Evolutionary conservation across 2,888 invertebrate species (phyloP), one percentile per base, ranked within the genome.

Genomic region (Leptopilina drosophilae): DNA sequence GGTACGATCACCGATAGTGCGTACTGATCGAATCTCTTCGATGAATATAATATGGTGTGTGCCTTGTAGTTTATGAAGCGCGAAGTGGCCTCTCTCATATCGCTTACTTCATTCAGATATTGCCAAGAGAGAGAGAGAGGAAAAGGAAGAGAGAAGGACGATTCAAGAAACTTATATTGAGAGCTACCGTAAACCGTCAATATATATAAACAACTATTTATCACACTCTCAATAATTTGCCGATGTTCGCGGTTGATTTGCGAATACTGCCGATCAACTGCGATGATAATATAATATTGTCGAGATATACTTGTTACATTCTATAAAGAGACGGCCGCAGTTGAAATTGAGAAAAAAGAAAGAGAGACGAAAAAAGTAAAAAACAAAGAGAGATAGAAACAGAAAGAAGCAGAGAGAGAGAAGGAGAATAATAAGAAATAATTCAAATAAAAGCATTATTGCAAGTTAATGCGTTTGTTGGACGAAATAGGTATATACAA

Each of bases 191-290:
- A 69, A 69, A 53, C 8, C 69, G 69, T 26, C 56, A 33, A 53
- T 26, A 20, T 53, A 20, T 53, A 73, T 73, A 73, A 56, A 73
- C 33, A 20, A 14, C 53, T 33, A 73, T 64, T 12, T 26, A 26
- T 64, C 20, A 9, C 40, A 64, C 53, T 26, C 53, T 26, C 53
- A 73, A 73, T 73, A 73, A 73, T 73, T 73, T 73, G 73, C 56
- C 73, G 73, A 73, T 73, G 56, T 73, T 73, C 73, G 73, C 73
- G 40, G 73, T 56, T 73, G 73, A 73, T 56, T 73, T 73, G 73
- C 14, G 56, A 73, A 69, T 69, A 11, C 69, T 46, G 69, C 20
- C 53, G 69, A 69, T 69, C 9, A 69, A 33, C 33, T 2, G 26
- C 12, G 49, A 14, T 56, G 73, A 73, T 73, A 73, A 73, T 73